Percentiles rank a stretch among this genome's conserved stretches.
These are phyloP conservation scores for Astropecten irregularis DNA, from an alignment of 53 echinoderm and acorn worm species.

Conservation along the genomic window DNA sequence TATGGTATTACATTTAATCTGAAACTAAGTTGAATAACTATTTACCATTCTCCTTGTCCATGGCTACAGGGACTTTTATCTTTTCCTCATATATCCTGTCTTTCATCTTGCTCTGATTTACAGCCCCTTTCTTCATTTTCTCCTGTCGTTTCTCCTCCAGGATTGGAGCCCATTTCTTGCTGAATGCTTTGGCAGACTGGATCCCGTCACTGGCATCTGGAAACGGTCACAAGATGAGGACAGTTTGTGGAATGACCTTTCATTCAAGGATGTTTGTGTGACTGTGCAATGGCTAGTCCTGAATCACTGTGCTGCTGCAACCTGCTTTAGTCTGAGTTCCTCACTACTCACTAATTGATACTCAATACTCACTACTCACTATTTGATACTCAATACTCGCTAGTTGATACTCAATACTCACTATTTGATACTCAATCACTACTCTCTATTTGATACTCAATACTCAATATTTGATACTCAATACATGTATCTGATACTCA, in stretches of 20 bases:
- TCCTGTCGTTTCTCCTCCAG: slow-evolving; percentile 31
- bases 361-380: background rate
- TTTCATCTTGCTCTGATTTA: background rate
- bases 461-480: too few relatives aligned
- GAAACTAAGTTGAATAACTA: too few relatives aligned
- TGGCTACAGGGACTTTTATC: too few relatives aligned
- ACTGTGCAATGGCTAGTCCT: background rate
- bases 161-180: slow-evolving; percentile 73
- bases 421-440: too few relatives aligned
- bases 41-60: too few relatives aligned
- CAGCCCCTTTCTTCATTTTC: background rate
- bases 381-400: background rate
- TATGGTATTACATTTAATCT: too few relatives aligned
- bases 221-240: background rate
- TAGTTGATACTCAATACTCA: too few relatives aligned
- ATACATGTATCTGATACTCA: too few relatives aligned
- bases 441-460: too few relatives aligned
- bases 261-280: background rate
- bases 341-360: background rate
- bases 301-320: background rate
- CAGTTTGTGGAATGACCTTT: background rate
- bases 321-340: background rate
- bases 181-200: slow-evolving; percentile 72
- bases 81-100: too few relatives aligned
- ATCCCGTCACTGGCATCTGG: slow-evolving; percentile 75